phyloP scores from a whole-genome alignment of 2,888 invertebrate species.

The Drepana falcataria region DNA sequence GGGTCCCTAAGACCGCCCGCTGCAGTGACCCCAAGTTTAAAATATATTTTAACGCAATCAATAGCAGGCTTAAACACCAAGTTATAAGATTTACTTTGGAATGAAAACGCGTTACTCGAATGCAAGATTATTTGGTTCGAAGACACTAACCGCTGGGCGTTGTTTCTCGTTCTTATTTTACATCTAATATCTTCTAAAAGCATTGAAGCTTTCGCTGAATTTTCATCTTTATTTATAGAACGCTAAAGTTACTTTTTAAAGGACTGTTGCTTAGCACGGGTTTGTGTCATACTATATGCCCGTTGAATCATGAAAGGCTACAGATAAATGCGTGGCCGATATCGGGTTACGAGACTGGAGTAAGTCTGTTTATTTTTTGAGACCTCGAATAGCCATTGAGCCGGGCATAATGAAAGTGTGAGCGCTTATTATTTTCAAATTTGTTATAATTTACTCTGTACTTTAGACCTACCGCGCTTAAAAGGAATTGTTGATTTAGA shows the following conservation, averaged over 20 bases:
- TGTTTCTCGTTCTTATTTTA: conserved; percentile 59
- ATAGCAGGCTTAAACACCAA: conserved; percentile 20
- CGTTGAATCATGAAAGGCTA: conserved; percentile 65
- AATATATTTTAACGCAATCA: conserved; percentile 12
- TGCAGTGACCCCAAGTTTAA: conserved; percentile 37
- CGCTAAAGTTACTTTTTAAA: conserved; percentile 24
- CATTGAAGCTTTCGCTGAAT: conserved; percentile 15
- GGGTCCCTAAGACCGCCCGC: conserved; percentile 54
- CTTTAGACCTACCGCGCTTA: neutral
- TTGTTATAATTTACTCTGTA: neutral
- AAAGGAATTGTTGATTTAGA: neutral
- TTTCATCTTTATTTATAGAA: conserved; percentile 24
- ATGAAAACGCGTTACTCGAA: conserved; percentile 13
- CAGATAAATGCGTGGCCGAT: conserved; percentile 67
- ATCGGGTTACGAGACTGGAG: conserved; percentile 58
- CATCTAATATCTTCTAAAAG: conserved; percentile 41
- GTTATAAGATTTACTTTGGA: conserved; percentile 32
- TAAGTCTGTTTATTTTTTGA: conserved; percentile 32
- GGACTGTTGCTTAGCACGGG: conserved; percentile 25
- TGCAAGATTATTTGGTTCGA: conserved; percentile 22
- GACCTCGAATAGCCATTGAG: conserved; percentile 21
- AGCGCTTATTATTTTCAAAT: neutral
- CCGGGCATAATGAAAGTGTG: neutral
- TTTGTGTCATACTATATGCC: conserved; percentile 65
- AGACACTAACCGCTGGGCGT: conserved; percentile 42